Conservation (phyloP, 2,113 vertebrate genomes). For the Dendropsophus ebraccatus region DNA sequence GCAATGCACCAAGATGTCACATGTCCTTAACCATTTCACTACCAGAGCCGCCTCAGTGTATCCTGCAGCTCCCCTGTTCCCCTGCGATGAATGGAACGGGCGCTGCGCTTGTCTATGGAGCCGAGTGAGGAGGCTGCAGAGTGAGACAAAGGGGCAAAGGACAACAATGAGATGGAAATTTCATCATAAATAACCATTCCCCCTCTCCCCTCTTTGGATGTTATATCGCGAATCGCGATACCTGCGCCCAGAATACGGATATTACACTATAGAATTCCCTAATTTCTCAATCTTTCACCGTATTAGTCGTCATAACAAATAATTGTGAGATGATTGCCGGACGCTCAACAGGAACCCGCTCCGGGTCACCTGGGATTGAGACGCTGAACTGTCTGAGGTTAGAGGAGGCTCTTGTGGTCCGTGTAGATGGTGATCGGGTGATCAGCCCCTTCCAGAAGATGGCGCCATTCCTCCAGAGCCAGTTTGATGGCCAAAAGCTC, state of each 20-base stretch:
- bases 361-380: no score
- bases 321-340: neutral
- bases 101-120: neutral
- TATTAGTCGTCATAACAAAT: neutral
- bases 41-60: neutral
- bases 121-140: neutral
- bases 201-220: neutral
- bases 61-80: neutral
- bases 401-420: no score
- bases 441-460: no score
- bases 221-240: no score
- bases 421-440: no score
- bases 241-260: neutral
- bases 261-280: neutral
- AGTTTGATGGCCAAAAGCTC: no score
- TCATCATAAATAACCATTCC: neutral
- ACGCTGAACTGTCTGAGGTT: no score
- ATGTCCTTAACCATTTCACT: constrained; percentile 11
- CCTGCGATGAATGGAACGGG: neutral
- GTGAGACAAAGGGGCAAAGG: neutral
- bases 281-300: neutral
- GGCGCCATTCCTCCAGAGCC: no score
- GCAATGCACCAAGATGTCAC: neutral
- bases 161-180: neutral
- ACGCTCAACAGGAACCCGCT: neutral